A percentile compares a stretch with the other conserved stretches of the same genome.
Conservation (phyloP, 2,113 vertebrate species). For the Eidolon helvum region DNA sequence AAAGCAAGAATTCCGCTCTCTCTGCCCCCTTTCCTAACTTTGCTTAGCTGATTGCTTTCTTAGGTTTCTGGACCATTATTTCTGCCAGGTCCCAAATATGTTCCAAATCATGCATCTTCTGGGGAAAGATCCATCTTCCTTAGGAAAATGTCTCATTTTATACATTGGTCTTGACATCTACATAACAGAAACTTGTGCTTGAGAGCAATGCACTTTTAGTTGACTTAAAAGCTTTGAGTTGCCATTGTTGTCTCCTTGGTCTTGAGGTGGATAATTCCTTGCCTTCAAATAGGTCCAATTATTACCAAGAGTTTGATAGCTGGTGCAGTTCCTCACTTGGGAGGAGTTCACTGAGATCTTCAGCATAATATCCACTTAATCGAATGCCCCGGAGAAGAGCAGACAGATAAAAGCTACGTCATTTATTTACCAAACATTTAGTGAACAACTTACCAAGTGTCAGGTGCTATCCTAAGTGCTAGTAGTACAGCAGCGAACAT, state of each 20-base stretch:
- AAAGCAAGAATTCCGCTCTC: neutral
- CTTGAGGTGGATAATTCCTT: neutral
- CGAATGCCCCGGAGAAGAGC: neutral
- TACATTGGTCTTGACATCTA: neutral
- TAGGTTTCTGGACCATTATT: neutral
- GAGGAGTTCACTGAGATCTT: neutral
- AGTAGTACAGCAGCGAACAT: neutral
- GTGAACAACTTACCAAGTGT: neutral
- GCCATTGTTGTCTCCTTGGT: neutral
- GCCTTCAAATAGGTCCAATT: neutral
- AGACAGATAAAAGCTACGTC: neutral
- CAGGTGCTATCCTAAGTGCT: neutral
- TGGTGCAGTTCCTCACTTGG: neutral
- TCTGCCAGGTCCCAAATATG: neutral
- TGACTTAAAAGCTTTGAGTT: neutral
- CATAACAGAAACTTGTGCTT: neutral
- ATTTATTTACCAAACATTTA: neutral
- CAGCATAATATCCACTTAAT: neutral
- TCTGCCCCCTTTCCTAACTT: neutral
- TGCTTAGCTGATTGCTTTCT: neutral
- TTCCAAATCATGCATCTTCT: neutral
- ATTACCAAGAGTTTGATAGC: neutral
- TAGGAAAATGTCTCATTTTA: constrained; percentile 8
- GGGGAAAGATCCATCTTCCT: neutral
- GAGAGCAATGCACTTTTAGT: neutral